Evolutionary conservation across 35 echinoderm and acorn worm species (phyloP).

Genomic region (Strongylocentrotus purpuratus): DNA sequence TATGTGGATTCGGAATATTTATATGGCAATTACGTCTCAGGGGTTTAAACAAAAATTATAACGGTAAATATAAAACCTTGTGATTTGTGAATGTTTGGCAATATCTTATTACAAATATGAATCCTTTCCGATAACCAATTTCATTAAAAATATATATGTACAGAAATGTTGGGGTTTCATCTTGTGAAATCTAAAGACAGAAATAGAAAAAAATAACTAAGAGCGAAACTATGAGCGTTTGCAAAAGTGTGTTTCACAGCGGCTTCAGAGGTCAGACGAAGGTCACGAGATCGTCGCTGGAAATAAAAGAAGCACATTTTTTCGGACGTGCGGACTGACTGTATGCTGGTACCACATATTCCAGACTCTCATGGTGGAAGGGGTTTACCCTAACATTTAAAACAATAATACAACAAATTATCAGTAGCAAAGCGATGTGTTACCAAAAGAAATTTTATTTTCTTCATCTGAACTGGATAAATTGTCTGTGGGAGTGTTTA

Average conservation of each 20-base stretch:
- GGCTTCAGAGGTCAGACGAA: not conserved
- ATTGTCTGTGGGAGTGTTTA: no score
- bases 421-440: no score
- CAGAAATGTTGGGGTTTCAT: not conserved
- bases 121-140: not conserved
- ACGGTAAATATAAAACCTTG: not conserved
- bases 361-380: no score
- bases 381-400: no score
- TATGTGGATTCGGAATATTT: not conserved
- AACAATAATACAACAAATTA: no score
- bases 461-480: no score
- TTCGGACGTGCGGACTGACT: not conserved
- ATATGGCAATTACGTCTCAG: not conserved
- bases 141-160: not conserved
- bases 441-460: no score
- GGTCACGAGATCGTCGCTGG: not conserved
- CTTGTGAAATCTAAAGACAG: not conserved
- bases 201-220: not conserved
- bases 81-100: not conserved
- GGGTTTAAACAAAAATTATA: not conserved
- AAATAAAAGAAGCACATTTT: slow-evolving; percentile 16
- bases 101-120: not conserved
- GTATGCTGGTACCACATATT: not conserved
- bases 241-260: not conserved
- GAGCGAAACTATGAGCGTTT: not conserved